phyloP scores from a whole-genome alignment of 2,797 vertebrate genomes.

The Bradypus variegatus region DNA sequence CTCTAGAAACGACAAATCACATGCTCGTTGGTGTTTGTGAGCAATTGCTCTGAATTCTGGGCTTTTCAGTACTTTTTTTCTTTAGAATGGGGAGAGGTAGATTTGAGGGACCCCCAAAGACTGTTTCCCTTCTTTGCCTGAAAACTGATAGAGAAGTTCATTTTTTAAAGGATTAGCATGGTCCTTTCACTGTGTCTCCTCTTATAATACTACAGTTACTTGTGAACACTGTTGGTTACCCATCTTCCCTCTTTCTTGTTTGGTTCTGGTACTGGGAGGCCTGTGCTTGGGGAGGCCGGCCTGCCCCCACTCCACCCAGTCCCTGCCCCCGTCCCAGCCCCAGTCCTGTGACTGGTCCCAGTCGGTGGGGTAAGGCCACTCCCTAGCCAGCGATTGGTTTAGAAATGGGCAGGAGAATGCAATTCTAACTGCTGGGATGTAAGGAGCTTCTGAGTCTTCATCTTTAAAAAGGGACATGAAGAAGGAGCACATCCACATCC shows the following conservation, averaged over 20 bases:
- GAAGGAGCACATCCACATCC: background rate
- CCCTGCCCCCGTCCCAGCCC: background rate
- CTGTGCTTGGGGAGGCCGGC: background rate
- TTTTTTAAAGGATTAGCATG: background rate
- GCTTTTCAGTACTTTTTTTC: background rate
- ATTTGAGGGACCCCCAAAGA: background rate
- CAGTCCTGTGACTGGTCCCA: rapidly evolving
- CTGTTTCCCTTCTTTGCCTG: background rate
- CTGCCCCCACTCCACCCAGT: background rate
- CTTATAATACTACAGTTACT: background rate
- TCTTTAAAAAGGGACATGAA: background rate
- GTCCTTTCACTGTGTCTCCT: background rate
- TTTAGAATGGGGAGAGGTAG: background rate
- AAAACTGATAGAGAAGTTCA: background rate
- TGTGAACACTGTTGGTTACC: background rate
- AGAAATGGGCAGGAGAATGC: background rate
- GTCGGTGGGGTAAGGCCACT: background rate
- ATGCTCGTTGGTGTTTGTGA: background rate
- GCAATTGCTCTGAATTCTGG: background rate
- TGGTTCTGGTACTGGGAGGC: background rate
- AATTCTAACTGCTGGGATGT: background rate
- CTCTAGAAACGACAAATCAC: background rate
- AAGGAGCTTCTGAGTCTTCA: background rate
- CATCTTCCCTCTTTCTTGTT: background rate
- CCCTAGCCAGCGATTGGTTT: background rate